Evolutionary conservation across 1,140 invertebrate species (phyloP).

Genomic region (Caenorhabditis remanei): DNA sequence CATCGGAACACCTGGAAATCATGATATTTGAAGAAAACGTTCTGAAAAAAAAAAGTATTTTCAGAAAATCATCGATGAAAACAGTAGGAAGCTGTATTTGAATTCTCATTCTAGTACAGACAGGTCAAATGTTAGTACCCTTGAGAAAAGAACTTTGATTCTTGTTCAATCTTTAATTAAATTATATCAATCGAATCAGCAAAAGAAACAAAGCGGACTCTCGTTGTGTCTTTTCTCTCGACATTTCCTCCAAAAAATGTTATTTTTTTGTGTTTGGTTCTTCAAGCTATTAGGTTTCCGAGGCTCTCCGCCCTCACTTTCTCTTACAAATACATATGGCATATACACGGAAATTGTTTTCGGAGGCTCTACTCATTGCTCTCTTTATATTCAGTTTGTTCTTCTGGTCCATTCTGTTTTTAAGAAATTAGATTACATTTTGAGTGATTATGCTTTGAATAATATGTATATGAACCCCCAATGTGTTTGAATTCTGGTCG

Average conservation of each 20-base stretch:
- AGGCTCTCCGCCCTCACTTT: background rate
- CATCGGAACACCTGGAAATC: background rate
- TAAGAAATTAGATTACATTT: background rate
- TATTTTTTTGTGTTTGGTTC: constrained; percentile 41
- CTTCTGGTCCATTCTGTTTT: background rate
- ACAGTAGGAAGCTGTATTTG: no score
- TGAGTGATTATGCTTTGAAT: no score
- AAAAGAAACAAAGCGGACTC: background rate
- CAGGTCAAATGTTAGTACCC: no score
- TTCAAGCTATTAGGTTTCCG: constrained; percentile 49
- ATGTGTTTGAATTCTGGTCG: no score
- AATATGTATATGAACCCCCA: no score
- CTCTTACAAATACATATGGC: constrained; percentile 31
- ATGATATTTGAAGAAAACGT: background rate
- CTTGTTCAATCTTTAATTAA: background rate
- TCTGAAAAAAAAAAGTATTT: no score
- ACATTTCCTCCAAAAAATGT: background rate
- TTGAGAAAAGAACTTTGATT: background rate
- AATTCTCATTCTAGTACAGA: no score
- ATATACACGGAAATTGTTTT: constrained; percentile 17
- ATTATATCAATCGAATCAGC: constrained; percentile 3
- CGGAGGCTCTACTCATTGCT: background rate
- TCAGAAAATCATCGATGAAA: no score
- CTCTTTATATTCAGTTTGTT: background rate
- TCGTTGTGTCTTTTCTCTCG: background rate